Evolutionary conservation across 2,113 vertebrate genomes (phyloP).

Genomic region (Oryzias curvinotus): DNA sequence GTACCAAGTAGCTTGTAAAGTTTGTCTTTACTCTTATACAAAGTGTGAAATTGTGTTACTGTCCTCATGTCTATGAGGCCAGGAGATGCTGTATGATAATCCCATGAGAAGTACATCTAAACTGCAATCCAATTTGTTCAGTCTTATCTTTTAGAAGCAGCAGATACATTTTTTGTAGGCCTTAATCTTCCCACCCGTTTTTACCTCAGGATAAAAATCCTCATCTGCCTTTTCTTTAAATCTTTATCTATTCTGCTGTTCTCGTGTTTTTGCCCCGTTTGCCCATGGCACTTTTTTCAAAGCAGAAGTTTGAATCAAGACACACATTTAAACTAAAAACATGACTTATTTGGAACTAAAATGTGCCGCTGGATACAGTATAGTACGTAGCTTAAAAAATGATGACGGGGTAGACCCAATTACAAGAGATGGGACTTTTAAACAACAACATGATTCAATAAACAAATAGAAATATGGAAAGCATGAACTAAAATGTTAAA

Average conservation of each 20-base stretch:
- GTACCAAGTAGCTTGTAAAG: constrained; percentile 10
- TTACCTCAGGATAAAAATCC: constrained; percentile 25
- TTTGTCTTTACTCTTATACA: constrained; percentile 28
- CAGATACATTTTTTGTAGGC: constrained; percentile 25
- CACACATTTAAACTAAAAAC: background rate
- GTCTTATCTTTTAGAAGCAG: constrained; percentile 26
- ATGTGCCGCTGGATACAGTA: no score
- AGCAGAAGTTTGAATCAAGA: background rate
- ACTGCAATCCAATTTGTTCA: constrained; percentile 25
- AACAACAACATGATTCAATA: no score
- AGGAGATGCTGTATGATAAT: constrained; percentile 17
- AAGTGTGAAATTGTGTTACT: constrained; percentile 41
- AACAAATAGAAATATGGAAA: background rate
- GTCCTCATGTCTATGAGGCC: background rate
- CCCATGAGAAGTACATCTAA: constrained; percentile 22
- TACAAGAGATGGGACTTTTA: no score
- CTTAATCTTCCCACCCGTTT: constrained; percentile 23
- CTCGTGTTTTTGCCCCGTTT: background rate
- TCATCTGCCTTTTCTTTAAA: constrained; percentile 1
- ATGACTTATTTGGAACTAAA: background rate
- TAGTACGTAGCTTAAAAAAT: no score
- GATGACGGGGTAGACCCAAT: no score
- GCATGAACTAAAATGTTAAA: background rate
- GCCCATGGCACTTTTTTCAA: background rate
- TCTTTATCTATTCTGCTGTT: background rate